Base-by-base conservation (phyloP, 2,113 vertebrate species). In the Calypte anna region DNA sequence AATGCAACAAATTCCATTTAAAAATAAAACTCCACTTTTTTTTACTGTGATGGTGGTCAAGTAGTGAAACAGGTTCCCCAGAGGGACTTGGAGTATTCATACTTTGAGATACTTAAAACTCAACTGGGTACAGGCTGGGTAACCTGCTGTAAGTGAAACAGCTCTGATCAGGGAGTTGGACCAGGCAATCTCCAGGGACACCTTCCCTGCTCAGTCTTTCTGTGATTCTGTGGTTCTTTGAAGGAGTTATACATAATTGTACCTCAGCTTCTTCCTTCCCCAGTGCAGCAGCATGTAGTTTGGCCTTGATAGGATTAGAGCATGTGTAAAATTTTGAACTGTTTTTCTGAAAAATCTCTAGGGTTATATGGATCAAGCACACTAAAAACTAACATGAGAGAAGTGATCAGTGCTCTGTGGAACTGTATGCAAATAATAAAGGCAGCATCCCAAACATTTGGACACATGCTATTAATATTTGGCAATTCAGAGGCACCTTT, bases 11-110 rank as follows among this genome's bases (percentile, higher is more conserved):
- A 70, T 23, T 50, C 25, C 9, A 28, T 59, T 80, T 75, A 69
- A 80, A 70, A 8, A 19, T 25, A 40, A 54, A 68, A 69, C 4
- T 0, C 0, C 2, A 25, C 7, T 2, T 72, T n/a, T n/a, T 67
- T 66, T 51, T 61, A 50, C 13, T 25, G 6, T 31, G 27, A 43
- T 46, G 12, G 17, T 57, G 21, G 10, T 40, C 43, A 66, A 76
- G 76, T 31, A 72, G 27, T 30, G 43, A 46, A 62, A 48, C 5
- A 62, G 8, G 15, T 54, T 82, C 20, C 13, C 16, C 66, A 78
- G 8, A 63, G 22, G 24, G 16, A 6, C 21, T 67, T 25, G 11
- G 22, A 59, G 12, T 64, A 25, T 80, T 28, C 21, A 19, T 58
- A 23, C 21, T 54, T 70, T 24, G 25, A 64, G 57, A 59, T 25